These are phyloP conservation scores for Agrypnia vestita DNA, from an alignment of 1,140 invertebrate species.

Conservation along the genomic window DNA sequence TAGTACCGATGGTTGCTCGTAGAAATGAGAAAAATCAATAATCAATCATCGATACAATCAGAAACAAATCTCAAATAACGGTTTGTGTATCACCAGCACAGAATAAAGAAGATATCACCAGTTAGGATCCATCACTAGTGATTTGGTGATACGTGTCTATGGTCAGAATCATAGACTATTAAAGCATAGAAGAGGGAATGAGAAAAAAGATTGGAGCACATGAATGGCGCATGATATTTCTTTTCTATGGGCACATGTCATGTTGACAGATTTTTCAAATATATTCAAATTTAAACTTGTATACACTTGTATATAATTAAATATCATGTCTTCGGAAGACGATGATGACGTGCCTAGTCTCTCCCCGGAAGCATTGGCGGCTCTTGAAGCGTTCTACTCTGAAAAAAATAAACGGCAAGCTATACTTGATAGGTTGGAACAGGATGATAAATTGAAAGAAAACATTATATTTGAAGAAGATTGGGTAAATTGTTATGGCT, in stretches of 20 bases:
- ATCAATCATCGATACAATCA: no score
- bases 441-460: conserved; percentile 69
- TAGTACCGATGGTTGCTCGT: no score
- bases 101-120: no score
- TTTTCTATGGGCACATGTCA: background rate
- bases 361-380: conserved; percentile 82
- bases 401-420: conserved; percentile 80
- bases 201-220: no score
- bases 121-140: no score
- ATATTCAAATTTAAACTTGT: background rate
- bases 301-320: background rate
- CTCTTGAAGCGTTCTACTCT: conserved; percentile 86
- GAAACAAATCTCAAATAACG: no score
- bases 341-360: conserved; percentile 81
- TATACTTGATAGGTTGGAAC: conserved; percentile 68
- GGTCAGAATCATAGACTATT: no score
- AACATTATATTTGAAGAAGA: conserved; percentile 83
- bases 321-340: conserved; percentile 59
- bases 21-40: no score
- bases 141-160: no score
- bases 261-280: background rate
- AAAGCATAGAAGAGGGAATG: no score
- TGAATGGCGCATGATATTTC: no score
- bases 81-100: no score
- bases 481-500: conserved; percentile 78